Evolutionary conservation across 2,113 vertebrate genomes (phyloP), one percentile per base, ranked within the genome.

Genomic region (Asarcornis scutulata): DNA sequence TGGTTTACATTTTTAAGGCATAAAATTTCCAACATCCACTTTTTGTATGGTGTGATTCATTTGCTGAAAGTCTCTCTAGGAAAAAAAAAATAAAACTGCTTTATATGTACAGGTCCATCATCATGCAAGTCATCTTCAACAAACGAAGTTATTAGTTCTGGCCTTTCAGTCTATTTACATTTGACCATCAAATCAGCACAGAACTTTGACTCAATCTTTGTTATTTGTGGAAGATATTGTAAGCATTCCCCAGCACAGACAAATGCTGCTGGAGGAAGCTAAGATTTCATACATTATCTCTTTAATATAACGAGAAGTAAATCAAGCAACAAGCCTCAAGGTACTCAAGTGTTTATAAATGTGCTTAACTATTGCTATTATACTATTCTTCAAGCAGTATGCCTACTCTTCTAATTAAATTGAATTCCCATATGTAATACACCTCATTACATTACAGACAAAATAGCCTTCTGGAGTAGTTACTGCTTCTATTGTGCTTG

Each of bases 401-500:
- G 76, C 52, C 74, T 88, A 34, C 60, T 85, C 64, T 86, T 68
- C 94, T 96, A 93, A 96, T 95, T 95, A 96, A 96, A 89, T 89
- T 94, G 84, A 95, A 95, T 94, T 95, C 92, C 92, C 94, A 62
- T 62, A 83, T 68, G 86, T 80, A 95, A 89, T 62, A 95, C 16
- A 91, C 29, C 75, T 95, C 81, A 95, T 94, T 94, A 93, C 67
- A 87, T 81, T 93, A 95, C 42, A 95, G 89, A 91, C 75, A 87
- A 95, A 95, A 94, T 38, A 88, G 81, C 86, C 92, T 96, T 83
- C 91, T 96, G 84, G 75, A 97, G 76, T 48, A 88, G 84, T 91
- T 95, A 92, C 56, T 71, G 52, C n/a, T 88, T 68, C 91, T 96
- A 91, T 40, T 92, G 67, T 89, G 81, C 78, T 91, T 80, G 63